Base-by-base conservation (phyloP, 2,797 vertebrate species). In the Linurgus olivaceus region DNA sequence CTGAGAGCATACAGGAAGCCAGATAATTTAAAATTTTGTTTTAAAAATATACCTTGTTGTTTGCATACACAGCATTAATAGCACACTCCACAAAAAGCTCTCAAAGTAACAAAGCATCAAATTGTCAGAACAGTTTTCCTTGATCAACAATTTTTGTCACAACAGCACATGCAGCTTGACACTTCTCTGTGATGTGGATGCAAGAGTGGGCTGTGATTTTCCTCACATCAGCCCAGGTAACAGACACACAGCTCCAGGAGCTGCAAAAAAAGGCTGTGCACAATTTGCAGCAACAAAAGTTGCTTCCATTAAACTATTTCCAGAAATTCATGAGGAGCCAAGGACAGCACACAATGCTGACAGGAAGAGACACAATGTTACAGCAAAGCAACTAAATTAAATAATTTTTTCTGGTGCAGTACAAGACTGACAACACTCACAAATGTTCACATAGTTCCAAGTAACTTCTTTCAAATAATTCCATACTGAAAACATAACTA, bases 151-250 rank as follows among this genome's bases (percentile, higher is more conserved):
- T 21, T 92, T 81, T 42, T 89, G 33, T 44, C 38, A 8, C 12
- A 28, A 15, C 44, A 72, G 45, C 28, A 10, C 11, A 17, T 0
- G 2, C 11, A 29, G 42, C 55, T 50, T 68, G 74, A 33, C 1
- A 12, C 24, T 55, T 29, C 44, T 15, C 0, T 40, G 80, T 6
- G 55, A 61, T 11, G 52, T 1, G 21, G 74, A n/a, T 5, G 1
- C 44, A n/a, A n/a, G 42, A 54, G 29, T 1, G 24, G 52, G 62
- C 37, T 66, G 75, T 13, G 73, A 17, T 55, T 68, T 52, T 19
- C 57, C 29, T 74, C 50, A 5, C 2, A 0, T n/a, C 0, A 1
- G 68, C 31, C 28, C 58, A 51, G 59, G 35, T 29, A 67, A 35
- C 29, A 65, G 11, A 48, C 17, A 54, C 3, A 33, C 24, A 26